Evolutionary conservation across 2,888 invertebrate species (phyloP).

Genomic region (Ganaspis brasiliensis): DNA sequence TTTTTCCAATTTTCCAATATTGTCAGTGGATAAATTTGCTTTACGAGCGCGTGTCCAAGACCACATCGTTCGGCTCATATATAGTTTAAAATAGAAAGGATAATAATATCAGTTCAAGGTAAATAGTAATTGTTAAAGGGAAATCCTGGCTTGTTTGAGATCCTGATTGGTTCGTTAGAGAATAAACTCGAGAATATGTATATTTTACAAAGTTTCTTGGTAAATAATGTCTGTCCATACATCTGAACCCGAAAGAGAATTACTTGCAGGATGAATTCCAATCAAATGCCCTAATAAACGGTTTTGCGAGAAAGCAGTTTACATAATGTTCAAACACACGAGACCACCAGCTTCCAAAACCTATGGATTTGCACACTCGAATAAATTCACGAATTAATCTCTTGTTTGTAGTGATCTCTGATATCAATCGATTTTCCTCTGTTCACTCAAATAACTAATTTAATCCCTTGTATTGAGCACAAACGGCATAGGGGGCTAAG

Average conservation of each 20-base stretch:
- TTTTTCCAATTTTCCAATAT: too few relatives aligned
- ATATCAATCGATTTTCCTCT: not conserved
- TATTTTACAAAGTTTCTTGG: slow-evolving; percentile 40
- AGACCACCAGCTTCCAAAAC: not conserved
- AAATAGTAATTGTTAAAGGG: not conserved
- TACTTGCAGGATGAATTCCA: not conserved
- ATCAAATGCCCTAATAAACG: not conserved
- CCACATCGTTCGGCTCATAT: not conserved
- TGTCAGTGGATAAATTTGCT: not conserved
- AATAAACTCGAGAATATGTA: slow-evolving; percentile 40
- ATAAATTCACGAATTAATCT: slow-evolving; percentile 19
- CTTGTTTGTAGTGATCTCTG: not conserved
- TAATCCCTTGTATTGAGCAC: not conserved
- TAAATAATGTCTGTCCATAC: slow-evolving; percentile 9
- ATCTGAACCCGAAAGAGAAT: not conserved
- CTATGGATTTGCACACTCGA: slow-evolving; percentile 5
- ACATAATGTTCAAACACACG: slow-evolving; percentile 21
- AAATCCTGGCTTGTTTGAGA: slow-evolving; percentile 29
- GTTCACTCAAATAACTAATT: not conserved
- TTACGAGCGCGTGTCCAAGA: not conserved
- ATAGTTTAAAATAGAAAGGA: not conserved
- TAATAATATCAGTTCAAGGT: not conserved
- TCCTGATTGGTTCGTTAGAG: slow-evolving; percentile 32
- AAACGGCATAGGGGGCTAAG: too few relatives aligned
- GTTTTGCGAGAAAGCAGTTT: slow-evolving; percentile 8